Evolutionary conservation across 2,888 invertebrate genomes (phyloP), one percentile per base, ranked within the genome.

Genomic region (Tenthredo notha): DNA sequence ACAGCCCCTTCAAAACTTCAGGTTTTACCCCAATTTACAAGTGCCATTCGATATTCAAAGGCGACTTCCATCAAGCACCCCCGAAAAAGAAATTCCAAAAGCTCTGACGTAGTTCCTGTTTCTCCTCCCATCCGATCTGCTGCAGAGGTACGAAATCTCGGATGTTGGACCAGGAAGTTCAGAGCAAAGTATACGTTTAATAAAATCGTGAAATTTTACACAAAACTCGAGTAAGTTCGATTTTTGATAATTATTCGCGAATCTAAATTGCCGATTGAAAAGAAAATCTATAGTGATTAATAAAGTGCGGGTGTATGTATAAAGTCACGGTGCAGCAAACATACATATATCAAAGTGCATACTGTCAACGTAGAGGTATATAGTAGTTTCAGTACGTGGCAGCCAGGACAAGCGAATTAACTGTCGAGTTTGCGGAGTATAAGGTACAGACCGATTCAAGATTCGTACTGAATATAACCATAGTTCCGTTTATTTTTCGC

Each of bases 401-500:
- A 54, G n/a, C 54, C 33, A 33, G 29, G 67, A 33, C 33, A 33
- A 67, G 67, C 67, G 67, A 67, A 67, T 67, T 29, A 67, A 67
- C 67, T 67, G 67, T 67, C 33, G 33, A 67, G 67, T 67, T 33
- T 67, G 25, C 33, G 25, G 67, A 67, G 67, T 61, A 40, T 72
- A 72, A 37, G 40, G 33, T 67, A 67, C 67, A 29, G 18, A 12
- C 37, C 12, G 33, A 61, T 61, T 21, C 50, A 80, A 80, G 80
- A 61, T 61, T 18, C 58, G 40, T 15, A 12, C 9, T 21, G 40
- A 74, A 43, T 25, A 43, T 29, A n/a, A 6, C n/a, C 40, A 40
- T 47, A 21, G 70, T 70, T 50, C 47, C 25, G 83, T 25, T 88
- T 86, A 87, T 90, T 90, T 90, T 86, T 89, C 89, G 87, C 89